A percentile compares a stretch with the other conserved stretches of the same genome.
Evolutionary conservation across 2,888 invertebrate species (phyloP).

Genomic region (Thymelicus acteon): DNA sequence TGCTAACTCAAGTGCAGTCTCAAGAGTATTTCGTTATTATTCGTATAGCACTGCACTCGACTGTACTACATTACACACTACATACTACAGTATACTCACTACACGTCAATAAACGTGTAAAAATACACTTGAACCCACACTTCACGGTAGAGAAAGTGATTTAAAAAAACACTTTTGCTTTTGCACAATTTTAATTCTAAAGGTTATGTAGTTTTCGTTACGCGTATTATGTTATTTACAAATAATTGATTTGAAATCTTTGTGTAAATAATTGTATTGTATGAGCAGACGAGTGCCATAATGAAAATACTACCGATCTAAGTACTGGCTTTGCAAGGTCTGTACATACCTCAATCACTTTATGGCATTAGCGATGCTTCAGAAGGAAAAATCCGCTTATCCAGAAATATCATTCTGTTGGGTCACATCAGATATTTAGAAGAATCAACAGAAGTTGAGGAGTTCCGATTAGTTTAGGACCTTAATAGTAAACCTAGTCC

Average conservation of each 20-base stretch:
- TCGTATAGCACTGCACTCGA: slow-evolving; percentile 22
- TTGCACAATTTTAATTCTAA: slow-evolving; percentile 14
- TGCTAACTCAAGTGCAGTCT: slow-evolving; percentile 8
- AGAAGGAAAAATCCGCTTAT: too few relatives aligned
- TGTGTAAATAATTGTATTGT: too few relatives aligned
- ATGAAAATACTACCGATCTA: too few relatives aligned
- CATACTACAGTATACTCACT: not conserved
- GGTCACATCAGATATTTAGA: too few relatives aligned
- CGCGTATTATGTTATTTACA: not conserved
- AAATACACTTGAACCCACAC: slow-evolving; percentile 6
- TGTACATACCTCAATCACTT: too few relatives aligned
- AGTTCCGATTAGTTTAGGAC: too few relatives aligned
- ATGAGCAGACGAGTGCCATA: too few relatives aligned
- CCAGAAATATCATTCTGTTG: too few relatives aligned
- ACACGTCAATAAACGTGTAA: slow-evolving; percentile 28
- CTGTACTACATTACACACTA: slow-evolving; percentile 8
- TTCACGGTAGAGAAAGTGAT: slow-evolving; percentile 28
- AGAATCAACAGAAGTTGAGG: too few relatives aligned
- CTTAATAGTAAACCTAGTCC: too few relatives aligned
- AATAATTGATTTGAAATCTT: not conserved
- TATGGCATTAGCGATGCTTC: too few relatives aligned
- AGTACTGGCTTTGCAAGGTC: too few relatives aligned
- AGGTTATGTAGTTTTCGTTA: not conserved
- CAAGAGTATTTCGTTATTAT: slow-evolving; percentile 28
- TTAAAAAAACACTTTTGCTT: slow-evolving; percentile 21